Base-by-base conservation (phyloP, 2,888 invertebrate species). In the Diaphora mendica region DNA sequence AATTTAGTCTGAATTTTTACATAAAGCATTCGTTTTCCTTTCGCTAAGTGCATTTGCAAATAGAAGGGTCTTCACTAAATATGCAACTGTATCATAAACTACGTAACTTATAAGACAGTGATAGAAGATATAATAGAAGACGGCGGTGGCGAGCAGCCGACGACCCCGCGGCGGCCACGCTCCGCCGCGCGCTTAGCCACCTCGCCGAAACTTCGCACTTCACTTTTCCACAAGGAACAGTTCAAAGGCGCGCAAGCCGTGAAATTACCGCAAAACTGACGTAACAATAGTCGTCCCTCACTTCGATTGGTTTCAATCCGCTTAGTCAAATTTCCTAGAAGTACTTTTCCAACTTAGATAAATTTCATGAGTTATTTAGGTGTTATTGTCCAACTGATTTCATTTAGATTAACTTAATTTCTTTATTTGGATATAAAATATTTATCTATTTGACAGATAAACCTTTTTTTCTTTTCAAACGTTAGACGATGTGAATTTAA, bases 141-240 rank as follows among this genome's bases (percentile, higher is more conserved):
- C 82, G 82, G 83, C 80, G 83, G 69, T 59, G 69, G 83, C 86
- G 80, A 85, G 90, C 84, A 91, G 91, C 89, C 92, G 93, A 90
- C 93, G 93, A 93, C 93, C 93, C 91, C 93, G 91, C 83, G 80
- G 79, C 88, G 86, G 91, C 89, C 88, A 91, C 91, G 92, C 86
- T 92, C 90, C 91, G 89, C 88, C 91, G 94, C 91, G 86, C 90
- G 88, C 88, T 87, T 89, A 90, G 86, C 89, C 90, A 89, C 89
- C 89, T 91, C 93, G 94, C 95, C 94, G 93, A 95, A 95, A 94
- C 95, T 95, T 94, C 89, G 94, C 94, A 94, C 95, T 95, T 94
- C 93, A 93, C 94, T 94, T 94, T 94, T 93, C 93, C 91, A 93
- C 92, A 91, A 94, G 92, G 91, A 93, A 92, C 91, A 89, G 91